Base-by-base conservation (phyloP, 2,113 vertebrate genomes). In the Hystrix brachyura region DNA sequence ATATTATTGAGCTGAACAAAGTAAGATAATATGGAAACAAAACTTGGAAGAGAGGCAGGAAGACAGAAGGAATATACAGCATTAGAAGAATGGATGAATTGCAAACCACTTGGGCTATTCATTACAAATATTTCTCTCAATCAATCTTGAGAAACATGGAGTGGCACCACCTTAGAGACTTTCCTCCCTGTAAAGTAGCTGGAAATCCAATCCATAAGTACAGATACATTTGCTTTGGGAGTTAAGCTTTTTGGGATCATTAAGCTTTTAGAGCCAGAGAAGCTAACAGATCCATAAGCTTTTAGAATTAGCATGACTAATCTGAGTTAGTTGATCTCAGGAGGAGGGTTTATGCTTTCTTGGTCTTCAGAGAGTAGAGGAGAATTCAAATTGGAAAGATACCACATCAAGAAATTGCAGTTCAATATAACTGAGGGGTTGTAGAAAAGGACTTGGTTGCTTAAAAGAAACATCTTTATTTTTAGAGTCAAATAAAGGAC, bases 11-110 rank as follows among this genome's bases (percentile, higher is more conserved):
- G 7, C 9, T 80, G 23, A 87, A 67, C 34, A 91, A 65, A 79
- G 57, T 74, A 83, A 92, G 57, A 48, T 62, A 69, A 90, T 71
- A 90, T 82, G 72, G 13, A 74, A 94, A 67, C n/a, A 88, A 94
- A 81, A 76, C 65, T 46, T 69, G 46, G 18, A 48, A 71, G 1
- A 62, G 1, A 27, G 8, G 3, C 76, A 94, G 48, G 12, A 25
- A 69, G 43, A 51, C 43, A 64, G 51, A 60, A 92, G 57, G 3
- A 93, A 78, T 65, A 69, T 12, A 76, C 15, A 90, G 18, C 46
- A 34, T 71, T 71, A 34, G 57, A 79, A 32, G 55, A 13, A 19
- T 88, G 5, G 65, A n/a, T 51, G 59, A 62, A 7, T 89, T 81
- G 29, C 4, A n/a, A 25, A 67, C 12, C 13, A 48, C 29, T 65